These are phyloP conservation scores for Myodes glareolus DNA, from an alignment of 2,113 vertebrate species.

Conservation along the genomic window DNA sequence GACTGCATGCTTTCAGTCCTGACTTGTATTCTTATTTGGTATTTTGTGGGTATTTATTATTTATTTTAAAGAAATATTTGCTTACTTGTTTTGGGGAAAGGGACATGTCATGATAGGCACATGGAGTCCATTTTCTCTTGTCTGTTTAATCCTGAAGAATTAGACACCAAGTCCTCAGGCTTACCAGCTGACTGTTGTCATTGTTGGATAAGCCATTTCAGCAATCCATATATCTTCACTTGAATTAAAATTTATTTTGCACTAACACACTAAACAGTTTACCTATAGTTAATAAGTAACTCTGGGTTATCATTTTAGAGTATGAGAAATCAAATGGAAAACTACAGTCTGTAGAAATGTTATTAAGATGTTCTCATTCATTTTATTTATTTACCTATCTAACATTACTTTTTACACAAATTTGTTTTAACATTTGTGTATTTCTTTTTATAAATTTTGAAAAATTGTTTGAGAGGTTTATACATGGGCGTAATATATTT, in stretches of 20 bases:
- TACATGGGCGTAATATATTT: not conserved
- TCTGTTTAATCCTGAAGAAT: not conserved
- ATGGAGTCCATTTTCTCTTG: not conserved
- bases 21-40: slow-evolving; percentile 1
- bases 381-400: not conserved
- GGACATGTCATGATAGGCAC: not conserved
- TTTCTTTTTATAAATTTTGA: not conserved
- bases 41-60: not conserved
- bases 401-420: not conserved
- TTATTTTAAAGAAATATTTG: not conserved
- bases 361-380: slow-evolving; percentile 16
- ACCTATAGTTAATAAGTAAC: not conserved
- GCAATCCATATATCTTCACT: too few relatives aligned
- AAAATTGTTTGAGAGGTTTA: not conserved
- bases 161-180: not conserved
- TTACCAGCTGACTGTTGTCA: not conserved
- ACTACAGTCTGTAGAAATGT: not conserved
- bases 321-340: not conserved
- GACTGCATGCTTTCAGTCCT: not conserved
- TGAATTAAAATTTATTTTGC: not conserved
- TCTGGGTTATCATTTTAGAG: slow-evolving; percentile 10
- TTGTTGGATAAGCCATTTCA: not conserved
- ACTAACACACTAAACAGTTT: not conserved
- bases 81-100: not conserved
- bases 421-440: not conserved